Percentiles rank a stretch among this genome's conserved stretches.
These are phyloP conservation scores for Gastracanthus pulcherrimus DNA, from an alignment of 2,888 invertebrate species.

Conservation along the genomic window DNA sequence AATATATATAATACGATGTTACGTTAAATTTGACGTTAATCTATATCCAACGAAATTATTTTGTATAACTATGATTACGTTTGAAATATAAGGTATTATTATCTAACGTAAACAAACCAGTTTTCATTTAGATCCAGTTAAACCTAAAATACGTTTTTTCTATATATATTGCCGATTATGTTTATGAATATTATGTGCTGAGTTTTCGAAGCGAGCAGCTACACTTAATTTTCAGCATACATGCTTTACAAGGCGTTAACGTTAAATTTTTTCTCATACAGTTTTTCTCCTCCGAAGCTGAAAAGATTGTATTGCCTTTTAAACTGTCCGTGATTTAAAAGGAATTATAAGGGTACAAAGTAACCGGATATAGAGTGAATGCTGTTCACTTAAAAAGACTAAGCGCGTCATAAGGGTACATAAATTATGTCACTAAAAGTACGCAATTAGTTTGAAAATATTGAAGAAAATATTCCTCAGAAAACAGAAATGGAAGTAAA, in stretches of 20 bases:
- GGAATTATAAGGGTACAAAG: not conserved
- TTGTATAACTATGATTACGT: no score
- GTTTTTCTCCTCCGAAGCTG: not conserved
- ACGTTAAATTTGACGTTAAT: no score
- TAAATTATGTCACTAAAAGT: not conserved
- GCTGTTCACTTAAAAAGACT: not conserved
- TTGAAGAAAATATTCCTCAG: no score
- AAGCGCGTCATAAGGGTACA: not conserved
- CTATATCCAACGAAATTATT: no score
- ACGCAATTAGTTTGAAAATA: no score
- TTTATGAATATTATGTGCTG: no score
- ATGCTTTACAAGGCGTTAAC: not conserved
- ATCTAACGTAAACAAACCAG: no score
- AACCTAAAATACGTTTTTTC: no score
- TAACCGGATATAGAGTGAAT: conserved; percentile 17
- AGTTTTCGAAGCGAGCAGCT: not conserved
- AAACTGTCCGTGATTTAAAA: not conserved
- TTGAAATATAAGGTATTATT: no score
- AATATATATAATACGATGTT: no score
- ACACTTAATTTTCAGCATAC: not conserved
- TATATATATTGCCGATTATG: not conserved
- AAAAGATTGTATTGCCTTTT: not conserved
- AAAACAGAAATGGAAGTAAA: no score
- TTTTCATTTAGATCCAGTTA: no score
- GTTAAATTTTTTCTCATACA: not conserved